These are phyloP conservation scores for Coenonympha arcania DNA, from an alignment of 2,888 invertebrate species.

Conservation along the genomic window DNA sequence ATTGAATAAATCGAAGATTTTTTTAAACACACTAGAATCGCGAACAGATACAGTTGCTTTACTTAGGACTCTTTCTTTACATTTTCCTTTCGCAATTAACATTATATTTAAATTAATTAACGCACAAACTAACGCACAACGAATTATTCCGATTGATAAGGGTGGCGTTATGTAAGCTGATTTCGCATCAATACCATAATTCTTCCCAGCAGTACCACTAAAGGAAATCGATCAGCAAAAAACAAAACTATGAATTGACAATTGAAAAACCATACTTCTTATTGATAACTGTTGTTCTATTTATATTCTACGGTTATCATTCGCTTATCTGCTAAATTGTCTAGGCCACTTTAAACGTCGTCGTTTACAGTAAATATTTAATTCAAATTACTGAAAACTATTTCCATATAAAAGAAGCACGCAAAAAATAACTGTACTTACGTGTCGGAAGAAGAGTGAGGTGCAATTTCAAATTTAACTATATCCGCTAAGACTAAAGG, in stretches of 20 bases:
- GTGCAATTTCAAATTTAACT: constrained; percentile 6
- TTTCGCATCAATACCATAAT: no score
- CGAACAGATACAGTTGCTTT: no score
- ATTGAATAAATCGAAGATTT: no score
- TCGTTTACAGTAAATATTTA: not conserved
- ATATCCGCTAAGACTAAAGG: constrained; percentile 11
- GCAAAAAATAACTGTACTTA: constrained; percentile 12
- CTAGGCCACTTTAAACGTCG: not conserved
- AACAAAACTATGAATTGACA: not conserved
- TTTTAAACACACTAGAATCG: no score
- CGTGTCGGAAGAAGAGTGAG: constrained; percentile 2
- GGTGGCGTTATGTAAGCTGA: not conserved
- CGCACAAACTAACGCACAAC: no score
- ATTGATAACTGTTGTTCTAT: not conserved
- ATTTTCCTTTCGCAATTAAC: no score
- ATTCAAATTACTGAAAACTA: not conserved
- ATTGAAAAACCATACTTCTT: not conserved
- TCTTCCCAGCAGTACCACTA: not conserved
- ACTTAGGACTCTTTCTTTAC: no score
- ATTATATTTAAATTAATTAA: no score
- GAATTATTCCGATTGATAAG: not conserved
- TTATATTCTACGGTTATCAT: not conserved
- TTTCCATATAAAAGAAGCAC: not conserved
- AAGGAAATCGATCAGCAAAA: not conserved
- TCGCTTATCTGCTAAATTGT: not conserved